These are phyloP conservation scores for Rhingia campestris DNA, from an alignment of 2,888 invertebrate species.

Conservation along the genomic window DNA sequence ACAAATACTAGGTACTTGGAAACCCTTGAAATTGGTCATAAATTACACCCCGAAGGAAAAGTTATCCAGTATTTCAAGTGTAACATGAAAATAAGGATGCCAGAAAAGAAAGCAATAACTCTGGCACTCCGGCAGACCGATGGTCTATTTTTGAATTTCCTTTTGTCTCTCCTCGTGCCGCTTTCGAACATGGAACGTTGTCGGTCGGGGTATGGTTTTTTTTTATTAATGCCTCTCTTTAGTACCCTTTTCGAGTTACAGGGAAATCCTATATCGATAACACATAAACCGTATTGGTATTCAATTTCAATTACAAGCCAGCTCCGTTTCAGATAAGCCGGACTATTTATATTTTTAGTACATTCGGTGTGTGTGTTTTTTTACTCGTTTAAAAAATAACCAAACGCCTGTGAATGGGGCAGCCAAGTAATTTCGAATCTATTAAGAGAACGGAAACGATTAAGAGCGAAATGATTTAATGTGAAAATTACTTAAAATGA, in stretches of 20 bases:
- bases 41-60: constrained; percentile 61
- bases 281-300: constrained; percentile 56
- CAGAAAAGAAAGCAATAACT: constrained; percentile 33
- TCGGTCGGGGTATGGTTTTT: neutral
- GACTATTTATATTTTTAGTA: constrained; percentile 52
- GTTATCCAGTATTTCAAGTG: constrained; percentile 55
- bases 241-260: constrained; percentile 59
- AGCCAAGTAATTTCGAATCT: constrained; percentile 47
- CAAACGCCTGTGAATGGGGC: constrained; percentile 17
- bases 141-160: constrained; percentile 61
- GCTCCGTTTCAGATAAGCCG: constrained; percentile 55
- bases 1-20: constrained; percentile 45
- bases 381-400: constrained; percentile 26
- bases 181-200: constrained; percentile 18
- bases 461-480: constrained; percentile 57
- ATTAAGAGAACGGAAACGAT: constrained; percentile 63
- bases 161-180: constrained; percentile 45
- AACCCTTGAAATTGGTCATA: constrained; percentile 62
- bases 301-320: constrained; percentile 59
- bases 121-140: constrained; percentile 35
- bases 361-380: constrained; percentile 11
- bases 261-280: constrained; percentile 56
- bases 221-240: constrained; percentile 41
- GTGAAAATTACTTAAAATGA: constrained; percentile 28
- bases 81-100: constrained; percentile 51